phyloP scores from a whole-genome alignment of 1,140 invertebrate species.

The Monomorium pharaonis region DNA sequence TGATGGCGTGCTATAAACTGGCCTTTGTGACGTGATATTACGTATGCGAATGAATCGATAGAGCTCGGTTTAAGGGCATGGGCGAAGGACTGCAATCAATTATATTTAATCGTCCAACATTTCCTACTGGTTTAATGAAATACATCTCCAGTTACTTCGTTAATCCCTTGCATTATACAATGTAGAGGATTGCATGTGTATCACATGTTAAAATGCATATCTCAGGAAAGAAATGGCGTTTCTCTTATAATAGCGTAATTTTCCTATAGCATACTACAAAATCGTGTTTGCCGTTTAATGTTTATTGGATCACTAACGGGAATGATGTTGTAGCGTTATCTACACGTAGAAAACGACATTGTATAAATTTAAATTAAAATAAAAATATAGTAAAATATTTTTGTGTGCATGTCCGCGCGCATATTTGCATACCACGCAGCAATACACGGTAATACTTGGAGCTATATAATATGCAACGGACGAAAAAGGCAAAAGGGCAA shows the following conservation, averaged over 20 bases:
- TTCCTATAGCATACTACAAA: neutral
- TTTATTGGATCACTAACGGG: slow-evolving; percentile 18
- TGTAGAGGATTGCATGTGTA: neutral
- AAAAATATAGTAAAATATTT: slow-evolving; percentile 33
- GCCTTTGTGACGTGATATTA: slow-evolving; percentile 31
- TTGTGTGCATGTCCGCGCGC: neutral
- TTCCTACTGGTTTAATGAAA: slow-evolving; percentile 53
- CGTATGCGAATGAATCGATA: slow-evolving; percentile 53
- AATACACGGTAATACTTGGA: slow-evolving; percentile 50
- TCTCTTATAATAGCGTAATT: neutral
- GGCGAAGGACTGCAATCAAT: slow-evolving; percentile 36
- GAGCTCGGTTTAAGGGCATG: slow-evolving; percentile 43
- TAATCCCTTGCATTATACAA: slow-evolving; percentile 19
- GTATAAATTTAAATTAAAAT: slow-evolving; percentile 49
- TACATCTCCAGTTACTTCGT: slow-evolving; percentile 39
- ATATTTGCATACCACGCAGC: slow-evolving; percentile 47
- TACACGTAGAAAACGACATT: neutral
- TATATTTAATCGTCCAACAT: slow-evolving; percentile 48
- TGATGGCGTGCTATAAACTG: slow-evolving; percentile 14
- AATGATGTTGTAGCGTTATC: slow-evolving; percentile 8
- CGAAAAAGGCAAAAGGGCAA: slow-evolving; percentile 55
- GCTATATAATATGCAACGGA: slow-evolving; percentile 43
- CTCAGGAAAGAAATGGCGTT: neutral
- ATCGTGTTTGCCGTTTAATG: slow-evolving; percentile 28
- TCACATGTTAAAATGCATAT: neutral